Evolutionary conservation across 2,888 invertebrate species (phyloP).

Genomic region (Synergus umbraculus): DNA sequence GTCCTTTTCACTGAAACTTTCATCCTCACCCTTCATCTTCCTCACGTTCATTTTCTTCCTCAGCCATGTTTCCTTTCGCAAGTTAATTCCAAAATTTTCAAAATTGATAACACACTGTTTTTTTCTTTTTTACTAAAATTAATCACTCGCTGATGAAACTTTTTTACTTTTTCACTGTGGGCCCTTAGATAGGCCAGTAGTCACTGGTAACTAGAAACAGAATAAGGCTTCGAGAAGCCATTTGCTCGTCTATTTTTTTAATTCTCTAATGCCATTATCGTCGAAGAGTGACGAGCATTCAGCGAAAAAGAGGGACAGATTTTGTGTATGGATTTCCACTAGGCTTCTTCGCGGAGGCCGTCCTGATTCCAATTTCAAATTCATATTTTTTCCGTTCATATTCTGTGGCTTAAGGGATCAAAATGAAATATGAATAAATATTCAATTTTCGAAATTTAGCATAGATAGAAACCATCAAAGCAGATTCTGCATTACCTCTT

Average conservation of each 20-base stretch:
- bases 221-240: slow-evolving; percentile 71
- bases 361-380: slow-evolving; percentile 8
- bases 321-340: slow-evolving; percentile 22
- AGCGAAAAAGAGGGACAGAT: slow-evolving; percentile 18
- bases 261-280: slow-evolving; percentile 71
- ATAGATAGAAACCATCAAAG: too few species aligned
- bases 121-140: background rate
- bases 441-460: too few species aligned
- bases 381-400: background rate
- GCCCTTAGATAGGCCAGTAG: background rate
- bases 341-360: slow-evolving; percentile 35
- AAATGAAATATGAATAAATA: too few species aligned
- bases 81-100: background rate
- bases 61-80: slow-evolving; percentile 55
- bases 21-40: slow-evolving; percentile 61
- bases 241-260: slow-evolving; percentile 71
- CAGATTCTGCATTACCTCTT: too few species aligned
- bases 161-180: slow-evolving; percentile 6
- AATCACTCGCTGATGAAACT: background rate
- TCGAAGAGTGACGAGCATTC: slow-evolving; percentile 1
- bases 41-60: slow-evolving; percentile 55
- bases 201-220: slow-evolving; percentile 10
- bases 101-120: background rate
- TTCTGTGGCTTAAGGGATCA: background rate
- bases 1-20: slow-evolving; percentile 44